These are phyloP conservation scores for Synodontis membranacea DNA, from an alignment of 2,113 vertebrate species.

Conservation along the genomic window DNA sequence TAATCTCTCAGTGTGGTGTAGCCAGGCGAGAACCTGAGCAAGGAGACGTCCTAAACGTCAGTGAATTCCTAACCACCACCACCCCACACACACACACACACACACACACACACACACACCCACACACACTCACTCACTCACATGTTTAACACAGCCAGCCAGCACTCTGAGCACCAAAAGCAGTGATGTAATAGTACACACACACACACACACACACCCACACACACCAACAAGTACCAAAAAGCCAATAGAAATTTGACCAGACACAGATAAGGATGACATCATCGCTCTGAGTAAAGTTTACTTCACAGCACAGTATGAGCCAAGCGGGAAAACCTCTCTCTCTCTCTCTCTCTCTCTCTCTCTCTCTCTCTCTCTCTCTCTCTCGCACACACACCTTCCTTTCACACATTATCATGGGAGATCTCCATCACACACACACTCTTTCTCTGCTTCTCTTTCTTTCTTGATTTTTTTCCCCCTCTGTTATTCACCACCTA, in stretches of 20 bases:
- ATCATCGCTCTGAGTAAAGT: not conserved
- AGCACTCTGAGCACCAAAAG: not conserved
- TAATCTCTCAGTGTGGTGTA: slow-evolving; percentile 42
- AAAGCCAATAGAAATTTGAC: not conserved
- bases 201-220: no score
- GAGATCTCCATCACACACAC: not conserved
- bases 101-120: not conserved
- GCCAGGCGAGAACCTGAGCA: slow-evolving; percentile 20
- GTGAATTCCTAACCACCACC: not conserved
- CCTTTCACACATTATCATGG: not conserved
- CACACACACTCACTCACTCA: not conserved
- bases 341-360: no score
- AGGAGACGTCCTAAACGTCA: not conserved
- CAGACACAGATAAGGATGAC: not conserved
- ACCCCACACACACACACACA: not conserved
- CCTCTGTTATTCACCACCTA: not conserved
- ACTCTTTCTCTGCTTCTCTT: not conserved
- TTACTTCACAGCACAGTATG: not conserved
- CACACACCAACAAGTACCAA: not conserved
- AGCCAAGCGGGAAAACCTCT: not conserved
- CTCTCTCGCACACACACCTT: slow-evolving; percentile 19
- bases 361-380: no score
- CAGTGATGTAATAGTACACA: no score
- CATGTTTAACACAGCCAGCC: not conserved
- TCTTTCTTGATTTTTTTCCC: not conserved